A percentile compares a stretch with the other conserved stretches of the same genome.
Evolutionary conservation across 2,888 invertebrate species (phyloP).

Genomic region (Eupithecia inturbata): DNA sequence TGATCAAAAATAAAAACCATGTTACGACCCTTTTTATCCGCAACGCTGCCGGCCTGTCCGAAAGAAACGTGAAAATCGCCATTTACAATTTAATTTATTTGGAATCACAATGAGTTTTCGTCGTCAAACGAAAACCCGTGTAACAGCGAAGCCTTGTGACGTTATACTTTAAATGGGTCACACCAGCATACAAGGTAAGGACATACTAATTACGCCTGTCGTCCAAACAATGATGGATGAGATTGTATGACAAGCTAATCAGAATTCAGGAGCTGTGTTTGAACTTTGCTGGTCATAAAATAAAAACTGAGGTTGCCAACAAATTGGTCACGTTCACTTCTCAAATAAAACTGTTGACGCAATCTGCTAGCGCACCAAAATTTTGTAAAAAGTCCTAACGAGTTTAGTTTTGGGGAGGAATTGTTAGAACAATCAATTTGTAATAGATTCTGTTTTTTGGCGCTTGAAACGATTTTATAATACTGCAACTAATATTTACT

Average conservation of each 20-base stretch:
- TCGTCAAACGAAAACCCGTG: constrained; percentile 39
- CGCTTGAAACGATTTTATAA: constrained; percentile 8
- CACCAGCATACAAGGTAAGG: constrained; percentile 64
- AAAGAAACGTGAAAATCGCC: constrained; percentile 11
- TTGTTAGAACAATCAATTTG: constrained; percentile 19
- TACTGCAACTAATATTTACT: not conserved
- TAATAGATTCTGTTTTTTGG: constrained; percentile 11
- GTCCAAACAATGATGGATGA: constrained; percentile 73
- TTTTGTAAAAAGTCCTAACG: constrained; percentile 15
- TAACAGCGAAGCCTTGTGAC: constrained; percentile 50
- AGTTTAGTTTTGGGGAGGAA: constrained; percentile 11
- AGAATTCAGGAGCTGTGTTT: constrained; percentile 73
- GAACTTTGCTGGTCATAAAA: constrained; percentile 70
- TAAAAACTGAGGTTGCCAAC: constrained; percentile 38
- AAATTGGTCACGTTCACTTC: constrained; percentile 46
- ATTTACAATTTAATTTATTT: constrained; percentile 27
- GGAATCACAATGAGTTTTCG: constrained; percentile 25
- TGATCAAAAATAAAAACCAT: constrained; percentile 4
- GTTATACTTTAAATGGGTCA: constrained; percentile 63
- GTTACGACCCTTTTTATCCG: not conserved
- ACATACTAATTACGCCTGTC: constrained; percentile 72
- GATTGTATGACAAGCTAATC: constrained; percentile 66
- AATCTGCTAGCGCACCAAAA: constrained; percentile 33
- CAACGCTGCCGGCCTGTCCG: not conserved
- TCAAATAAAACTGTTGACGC: constrained; percentile 44